These are phyloP conservation scores for Boloria euphrosyne DNA, from an alignment of 2,888 invertebrate species.

Conservation along the genomic window DNA sequence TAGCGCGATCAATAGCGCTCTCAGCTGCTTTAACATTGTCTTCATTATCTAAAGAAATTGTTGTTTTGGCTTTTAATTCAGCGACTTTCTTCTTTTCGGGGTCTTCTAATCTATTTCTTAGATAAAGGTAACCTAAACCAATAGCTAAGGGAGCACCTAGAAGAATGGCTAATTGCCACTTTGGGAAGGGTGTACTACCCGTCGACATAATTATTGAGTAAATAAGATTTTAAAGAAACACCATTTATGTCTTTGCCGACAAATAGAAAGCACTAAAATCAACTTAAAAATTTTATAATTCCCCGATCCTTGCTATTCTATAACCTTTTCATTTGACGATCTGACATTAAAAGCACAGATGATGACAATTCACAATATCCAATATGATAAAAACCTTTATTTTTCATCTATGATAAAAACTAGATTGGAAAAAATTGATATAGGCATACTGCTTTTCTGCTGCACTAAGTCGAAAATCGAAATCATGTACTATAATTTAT, in stretches of 20 bases:
- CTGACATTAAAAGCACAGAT: conserved; percentile 32
- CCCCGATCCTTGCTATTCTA: conserved; percentile 50
- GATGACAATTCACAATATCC: too few species aligned
- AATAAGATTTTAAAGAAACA: conserved; percentile 59
- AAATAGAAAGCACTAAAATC: conserved; percentile 50
- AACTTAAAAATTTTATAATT: conserved; percentile 62
- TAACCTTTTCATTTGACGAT: conserved; percentile 46
- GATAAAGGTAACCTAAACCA: conserved; percentile 91
- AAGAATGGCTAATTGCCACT: conserved; percentile 93
- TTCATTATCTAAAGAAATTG: conserved; percentile 84
- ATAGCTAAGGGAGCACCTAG: conserved; percentile 92
- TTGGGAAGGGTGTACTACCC: conserved; percentile 85
- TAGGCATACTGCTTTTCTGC: too few species aligned
- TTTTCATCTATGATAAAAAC: neutral
- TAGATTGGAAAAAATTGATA: neutral
- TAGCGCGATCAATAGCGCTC: conserved; percentile 88
- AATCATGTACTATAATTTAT: too few species aligned
- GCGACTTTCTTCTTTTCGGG: conserved; percentile 80
- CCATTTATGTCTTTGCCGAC: conserved; percentile 63
- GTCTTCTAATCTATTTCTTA: conserved; percentile 82
- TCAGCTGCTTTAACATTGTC: conserved; percentile 73
- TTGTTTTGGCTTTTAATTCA: conserved; percentile 78
- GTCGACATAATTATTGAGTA: conserved; percentile 67
- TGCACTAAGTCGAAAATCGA: too few species aligned
- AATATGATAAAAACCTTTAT: too few species aligned